A percentile compares a stretch with the other conserved stretches of the same genome.
These are phyloP conservation scores for cattle (Bos taurus) DNA, from an alignment of 2,113 vertebrate genomes.

Conservation along the genomic window DNA sequence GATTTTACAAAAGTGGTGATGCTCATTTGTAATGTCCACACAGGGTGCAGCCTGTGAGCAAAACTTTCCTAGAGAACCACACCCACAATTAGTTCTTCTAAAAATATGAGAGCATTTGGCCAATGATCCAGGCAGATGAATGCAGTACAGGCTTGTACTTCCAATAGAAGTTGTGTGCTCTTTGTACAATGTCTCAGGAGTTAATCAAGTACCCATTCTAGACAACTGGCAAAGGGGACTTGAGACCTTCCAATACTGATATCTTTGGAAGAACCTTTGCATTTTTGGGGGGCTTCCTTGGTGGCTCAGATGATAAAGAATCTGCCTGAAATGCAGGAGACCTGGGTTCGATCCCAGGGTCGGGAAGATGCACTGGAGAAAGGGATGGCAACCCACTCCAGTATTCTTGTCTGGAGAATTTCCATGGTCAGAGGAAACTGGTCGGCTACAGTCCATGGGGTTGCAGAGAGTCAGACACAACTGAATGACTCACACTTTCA, in stretches of 20 bases:
- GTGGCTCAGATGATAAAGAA: neutral
- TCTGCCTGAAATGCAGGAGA: neutral
- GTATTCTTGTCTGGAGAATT: neutral
- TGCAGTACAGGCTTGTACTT: neutral
- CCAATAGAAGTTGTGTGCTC: neutral
- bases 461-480: neutral
- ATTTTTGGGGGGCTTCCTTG: neutral
- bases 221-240: neutral
- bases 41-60: neutral
- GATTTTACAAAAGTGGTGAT: constrained; percentile 17
- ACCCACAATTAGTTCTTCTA: neutral
- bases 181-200: neutral
- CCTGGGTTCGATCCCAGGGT: neutral
- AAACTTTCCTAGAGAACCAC: constrained; percentile 13
- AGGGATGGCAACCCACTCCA: neutral
- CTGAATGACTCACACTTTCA: neutral
- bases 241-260: neutral
- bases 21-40: neutral
- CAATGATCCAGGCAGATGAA: neutral
- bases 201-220: neutral
- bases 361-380: neutral
- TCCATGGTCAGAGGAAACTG: neutral
- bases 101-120: neutral
- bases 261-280: neutral
- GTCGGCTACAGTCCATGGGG: neutral